Evolutionary conservation across 1,140 invertebrate species (phyloP), one percentile per base, ranked within the genome.

Genomic region (Bradysia coprophila): DNA sequence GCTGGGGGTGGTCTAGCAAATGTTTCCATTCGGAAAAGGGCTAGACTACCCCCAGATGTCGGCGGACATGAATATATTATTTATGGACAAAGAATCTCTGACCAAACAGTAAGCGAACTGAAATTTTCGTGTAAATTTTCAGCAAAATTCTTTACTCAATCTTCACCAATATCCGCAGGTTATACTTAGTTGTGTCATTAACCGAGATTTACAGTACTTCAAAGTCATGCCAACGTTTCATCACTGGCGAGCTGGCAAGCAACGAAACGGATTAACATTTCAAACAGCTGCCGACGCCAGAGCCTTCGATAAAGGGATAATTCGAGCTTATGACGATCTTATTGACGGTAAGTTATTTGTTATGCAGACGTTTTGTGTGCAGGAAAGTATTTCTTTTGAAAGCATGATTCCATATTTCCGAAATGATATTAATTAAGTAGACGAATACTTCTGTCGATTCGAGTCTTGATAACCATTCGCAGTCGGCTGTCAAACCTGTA

Each of bases 201-300:
- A 91, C 64, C 87, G 88, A 63, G 90, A 95, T 64, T 90, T 96
- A 63, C 81, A 90, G 59, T 96, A 96, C 69, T 90, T 92, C 66
- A 91, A 91, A 73, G 90, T 94, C 50, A 95, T 93, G 84, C 91
- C 92, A 31, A 94, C 90, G 38, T 96, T 95, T 74, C 89, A 94
- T 68, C 91, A 96, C 63, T 96, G 91, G 92, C 80, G 81, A 52
- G 93, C 87, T 16, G 89, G 88, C 39, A 87, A 92, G 59, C 90
- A 93, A 62, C 81, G 86, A 51, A 95, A 91, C 71, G 91, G 91
- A 37, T 68, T 96, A 33, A 94, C 90, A 28, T 96, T 96, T 69
- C 84, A 90, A 64, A 89, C 86, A 16, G 84, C 85, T 36, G 85
- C 87, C 18, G 90, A 95, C 71, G 91, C 89, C 18, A 68, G 87